Evolutionary conservation across 1,140 invertebrate species (phyloP).

Genomic region (Rhynchophorus ferrugineus): DNA sequence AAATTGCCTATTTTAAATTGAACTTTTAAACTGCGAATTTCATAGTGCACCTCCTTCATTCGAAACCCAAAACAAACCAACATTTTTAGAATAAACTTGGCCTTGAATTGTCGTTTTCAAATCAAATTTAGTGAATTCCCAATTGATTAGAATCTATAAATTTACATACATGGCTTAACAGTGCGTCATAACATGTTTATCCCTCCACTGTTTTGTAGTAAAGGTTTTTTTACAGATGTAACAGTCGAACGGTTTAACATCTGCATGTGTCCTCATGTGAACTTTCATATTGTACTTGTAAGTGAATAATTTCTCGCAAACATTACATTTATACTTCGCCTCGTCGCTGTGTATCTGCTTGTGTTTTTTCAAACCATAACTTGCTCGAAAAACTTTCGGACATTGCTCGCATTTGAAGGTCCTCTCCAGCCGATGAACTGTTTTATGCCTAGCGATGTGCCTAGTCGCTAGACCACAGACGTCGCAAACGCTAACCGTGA

Average conservation of each 20-base stretch:
- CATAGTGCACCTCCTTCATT: too few relatives aligned
- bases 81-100: too few relatives aligned
- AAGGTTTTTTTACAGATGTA: constrained; percentile 43
- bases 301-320: constrained; percentile 36
- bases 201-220: constrained; percentile 24
- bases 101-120: too few relatives aligned
- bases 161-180: too few relatives aligned
- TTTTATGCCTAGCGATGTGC: constrained; percentile 11
- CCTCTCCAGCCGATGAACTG: constrained; percentile 45
- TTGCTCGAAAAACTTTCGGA: constrained; percentile 28
- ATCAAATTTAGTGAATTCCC: too few relatives aligned
- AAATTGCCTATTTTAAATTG: too few relatives aligned
- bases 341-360: constrained; percentile 11
- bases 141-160: too few relatives aligned
- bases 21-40: too few relatives aligned
- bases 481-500: constrained; percentile 9
- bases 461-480: constrained; percentile 14
- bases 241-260: constrained; percentile 58
- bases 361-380: constrained; percentile 17
- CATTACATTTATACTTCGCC: constrained; percentile 15
- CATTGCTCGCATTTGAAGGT: constrained; percentile 61
- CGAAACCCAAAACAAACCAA: too few relatives aligned
- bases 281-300: constrained; percentile 25
- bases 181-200: constrained; percentile 14
- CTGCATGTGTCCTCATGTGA: constrained; percentile 61